Base-by-base conservation (phyloP, 1,140 invertebrate species). In the Philopotamus ludificatus region DNA sequence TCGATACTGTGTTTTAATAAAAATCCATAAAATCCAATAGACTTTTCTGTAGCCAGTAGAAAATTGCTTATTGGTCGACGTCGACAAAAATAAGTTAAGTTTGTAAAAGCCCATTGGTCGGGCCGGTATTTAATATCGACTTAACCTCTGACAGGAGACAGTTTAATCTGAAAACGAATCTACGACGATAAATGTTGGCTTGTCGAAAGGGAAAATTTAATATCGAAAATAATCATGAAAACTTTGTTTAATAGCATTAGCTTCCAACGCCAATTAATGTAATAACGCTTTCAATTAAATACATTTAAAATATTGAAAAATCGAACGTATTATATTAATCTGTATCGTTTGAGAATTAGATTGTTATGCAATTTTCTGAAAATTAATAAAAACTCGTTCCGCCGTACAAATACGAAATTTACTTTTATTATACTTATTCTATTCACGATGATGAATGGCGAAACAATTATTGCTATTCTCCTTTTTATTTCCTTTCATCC, bases 401-500 rank as follows among this genome's bases (percentile, higher is more conserved):
- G 28, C 4, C 28, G 28, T 34, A 7, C 28, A 34, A 34, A 12
- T 34, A 7, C 28, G 12, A 12, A 34, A 34, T 12, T 34, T 34
- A 34, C 23, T 26, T 42, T 42, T 57, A 42, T 57, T 57, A 42
- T 57, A 57, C 54, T 57, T 39, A 39, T 21, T 42, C 20, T 57
- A 16, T 42, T 8, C 54, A 42, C n/a, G 10, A 57, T 57, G 54
- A 57, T 42, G 54, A 57, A 57, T 57, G 34, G 54, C 28, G 54
- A 57, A 41, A 57, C 54, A 57, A 57, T 57, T 57, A 57, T 42
- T 57, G 54, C 54, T 57, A 42, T 57, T 55, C 20, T 42, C 20
- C 23, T 42, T 57, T 57, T 42, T 21, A 18, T 57, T 42, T 39
- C 54, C 23, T 57, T 57, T 57, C 54, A 57, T 57, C 39, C 28